Evolutionary conservation across 1,140 invertebrate genomes (phyloP).

Genomic region (Fopius arisanus): DNA sequence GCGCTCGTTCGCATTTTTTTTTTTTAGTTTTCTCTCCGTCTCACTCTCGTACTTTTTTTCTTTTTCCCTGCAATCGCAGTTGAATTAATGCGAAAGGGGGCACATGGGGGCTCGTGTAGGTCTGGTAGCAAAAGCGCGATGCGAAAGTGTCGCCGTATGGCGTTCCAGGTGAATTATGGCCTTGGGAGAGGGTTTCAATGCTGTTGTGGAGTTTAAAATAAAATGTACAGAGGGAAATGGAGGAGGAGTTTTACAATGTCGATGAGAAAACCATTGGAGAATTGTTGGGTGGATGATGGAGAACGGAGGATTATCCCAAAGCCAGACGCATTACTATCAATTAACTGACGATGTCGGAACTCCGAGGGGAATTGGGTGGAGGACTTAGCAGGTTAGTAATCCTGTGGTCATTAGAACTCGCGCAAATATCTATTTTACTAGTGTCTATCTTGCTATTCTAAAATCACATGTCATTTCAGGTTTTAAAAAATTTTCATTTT

Average conservation of each 20-base stretch:
- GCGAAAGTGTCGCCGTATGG: slow-evolving; percentile 19
- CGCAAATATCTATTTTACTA: background rate
- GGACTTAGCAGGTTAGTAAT: slow-evolving; percentile 17
- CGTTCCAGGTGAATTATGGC: slow-evolving; percentile 26
- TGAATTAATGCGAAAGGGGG: slow-evolving; percentile 18
- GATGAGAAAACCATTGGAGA: slow-evolving; percentile 9
- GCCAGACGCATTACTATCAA: slow-evolving; percentile 43
- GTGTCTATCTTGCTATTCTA: too few relatives aligned
- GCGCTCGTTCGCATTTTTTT: slow-evolving; percentile 10
- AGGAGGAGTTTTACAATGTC: background rate
- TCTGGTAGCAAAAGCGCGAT: slow-evolving; percentile 15
- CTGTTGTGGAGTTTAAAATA: slow-evolving; percentile 11
- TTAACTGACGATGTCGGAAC: slow-evolving; percentile 33
- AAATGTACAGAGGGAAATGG: slow-evolving; percentile 2
- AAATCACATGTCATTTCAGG: too few relatives aligned
- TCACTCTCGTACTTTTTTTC: background rate
- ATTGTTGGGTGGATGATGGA: slow-evolving; percentile 20
- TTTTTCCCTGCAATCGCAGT: slow-evolving; percentile 4
- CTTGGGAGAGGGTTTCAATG: slow-evolving; percentile 12
- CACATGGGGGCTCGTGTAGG: slow-evolving; percentile 17
- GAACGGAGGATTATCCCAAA: slow-evolving; percentile 28
- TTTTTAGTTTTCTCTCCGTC: background rate
- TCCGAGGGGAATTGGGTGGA: slow-evolving; percentile 15
- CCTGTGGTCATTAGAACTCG: background rate
- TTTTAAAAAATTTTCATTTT: too few relatives aligned